Conservation (phyloP, 1,140 invertebrate genomes). For the Drosophila eugracilis region DNA sequence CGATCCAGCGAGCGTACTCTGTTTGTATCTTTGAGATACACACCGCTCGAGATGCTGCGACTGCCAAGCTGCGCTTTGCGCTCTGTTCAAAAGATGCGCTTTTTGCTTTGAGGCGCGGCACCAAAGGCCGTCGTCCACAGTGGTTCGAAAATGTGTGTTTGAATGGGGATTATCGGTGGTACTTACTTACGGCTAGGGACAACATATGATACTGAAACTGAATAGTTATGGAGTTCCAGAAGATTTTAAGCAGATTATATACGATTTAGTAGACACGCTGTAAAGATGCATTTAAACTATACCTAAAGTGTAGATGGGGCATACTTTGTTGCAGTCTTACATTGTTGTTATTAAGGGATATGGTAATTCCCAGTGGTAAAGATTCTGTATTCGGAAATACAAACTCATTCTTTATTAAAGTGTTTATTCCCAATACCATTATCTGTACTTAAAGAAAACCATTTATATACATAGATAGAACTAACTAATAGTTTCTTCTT, state of each 20-base stretch:
- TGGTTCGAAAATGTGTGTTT: constrained; percentile 31
- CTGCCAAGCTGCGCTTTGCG: constrained; percentile 72
- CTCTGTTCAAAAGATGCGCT: constrained; percentile 80
- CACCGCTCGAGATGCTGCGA: constrained; percentile 52
- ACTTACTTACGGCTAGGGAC: constrained; percentile 21
- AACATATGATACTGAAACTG: constrained; percentile 5
- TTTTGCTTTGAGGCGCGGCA: constrained; percentile 75
- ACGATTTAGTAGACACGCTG: constrained; percentile 5
- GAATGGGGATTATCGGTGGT: constrained; percentile 29
- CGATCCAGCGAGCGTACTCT: constrained; percentile 54
- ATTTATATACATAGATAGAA: too few relatives aligned
- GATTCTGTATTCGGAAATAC: background rate
- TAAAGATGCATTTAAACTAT: background rate
- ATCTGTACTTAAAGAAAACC: too few relatives aligned
- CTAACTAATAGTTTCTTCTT: too few relatives aligned
- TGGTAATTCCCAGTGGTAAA: background rate
- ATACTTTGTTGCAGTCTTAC: background rate
- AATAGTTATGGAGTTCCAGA: background rate
- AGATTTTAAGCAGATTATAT: constrained; percentile 33
- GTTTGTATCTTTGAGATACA: constrained; percentile 80
- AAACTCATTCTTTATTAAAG: too few relatives aligned
- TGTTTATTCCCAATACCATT: too few relatives aligned
- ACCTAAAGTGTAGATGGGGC: background rate
- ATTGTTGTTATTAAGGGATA: background rate
- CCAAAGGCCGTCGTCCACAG: constrained; percentile 60